Base-by-base conservation (phyloP, 2,888 invertebrate species). In the Augochlorella aurata region DNA sequence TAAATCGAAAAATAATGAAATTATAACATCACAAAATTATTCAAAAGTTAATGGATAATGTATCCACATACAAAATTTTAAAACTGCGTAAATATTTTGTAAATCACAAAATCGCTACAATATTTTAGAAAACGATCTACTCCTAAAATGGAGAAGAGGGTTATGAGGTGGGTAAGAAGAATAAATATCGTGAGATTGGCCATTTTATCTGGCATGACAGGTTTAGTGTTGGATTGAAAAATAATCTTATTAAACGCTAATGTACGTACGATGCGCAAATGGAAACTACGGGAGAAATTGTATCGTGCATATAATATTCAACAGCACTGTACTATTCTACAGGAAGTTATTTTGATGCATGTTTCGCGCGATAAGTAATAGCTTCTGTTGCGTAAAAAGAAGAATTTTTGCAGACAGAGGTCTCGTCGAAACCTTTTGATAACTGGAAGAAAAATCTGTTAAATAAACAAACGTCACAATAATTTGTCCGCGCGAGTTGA, bases 401-500 rank as follows among this genome's bases (percentile, higher is more conserved):
- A 18, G 12, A 44, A 65, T 65, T 65, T 65, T 65, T 65, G 44
- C 65, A 65, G 65, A 65, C 65, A n/a, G 65, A 44, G 44, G 38
- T 65, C 38, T 18, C 18, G 5, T 44, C 12, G 18, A n/a, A 44
- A 44, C 38, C 10, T 44, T 65, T 18, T 12, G 65, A 65, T 44
- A 65, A n/a, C 65, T 5, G 0, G 44, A 44, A 18, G 8, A 18
- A 65, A 65, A 65, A 44, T 65, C n/a, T 44, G 12, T 65, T 38
- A 44, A 44, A 65, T 63, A 63, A 3, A 24, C 9, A 10, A 38
- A 29, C 16, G 9, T 18, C 61, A 8, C 29, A 65, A 44, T 44
- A 38, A 10, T 65, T n/a, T 38, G 38, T 44, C 18, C n/a, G 18
- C 18, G 10, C 63, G 63, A n/a, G 18, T 0, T 18, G 29, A 38